Conservation (phyloP, 2,888 invertebrate genomes). For the Euzetes globulus region DNA sequence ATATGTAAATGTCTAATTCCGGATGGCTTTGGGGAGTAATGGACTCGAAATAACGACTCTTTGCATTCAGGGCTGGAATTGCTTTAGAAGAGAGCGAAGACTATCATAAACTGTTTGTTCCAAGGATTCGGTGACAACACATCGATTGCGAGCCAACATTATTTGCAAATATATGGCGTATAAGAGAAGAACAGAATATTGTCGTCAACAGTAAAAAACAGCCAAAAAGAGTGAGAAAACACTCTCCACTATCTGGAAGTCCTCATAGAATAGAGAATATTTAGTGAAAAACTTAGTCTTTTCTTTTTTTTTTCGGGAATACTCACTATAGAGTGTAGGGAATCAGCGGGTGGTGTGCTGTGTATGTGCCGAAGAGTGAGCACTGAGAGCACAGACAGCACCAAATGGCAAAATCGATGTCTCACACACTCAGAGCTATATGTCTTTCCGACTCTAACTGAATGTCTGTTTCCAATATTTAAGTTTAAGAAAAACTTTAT, state of each 20-base stretch:
- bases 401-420: conserved; percentile 21
- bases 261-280: conserved; percentile 7
- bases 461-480: conserved; percentile 1
- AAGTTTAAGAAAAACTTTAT: conserved; percentile 16
- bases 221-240: neutral
- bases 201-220: neutral
- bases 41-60: conserved; percentile 29
- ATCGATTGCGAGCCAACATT: conserved; percentile 8
- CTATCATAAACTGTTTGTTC: conserved; percentile 22
- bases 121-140: conserved; percentile 20
- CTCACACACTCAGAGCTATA: neutral
- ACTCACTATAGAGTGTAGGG: neutral
- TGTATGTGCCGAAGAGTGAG: neutral
- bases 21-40: conserved; percentile 28
- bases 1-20: conserved; percentile 25
- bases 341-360: conserved; percentile 2
- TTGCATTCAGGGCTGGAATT: neutral
- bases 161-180: conserved; percentile 4
- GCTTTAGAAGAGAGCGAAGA: neutral
- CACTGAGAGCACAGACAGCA: neutral
- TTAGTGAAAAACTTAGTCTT: neutral
- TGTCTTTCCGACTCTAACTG: neutral
- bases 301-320: neutral
- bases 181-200: conserved; percentile 2
- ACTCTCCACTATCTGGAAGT: neutral